These are phyloP conservation scores for Trichechus manatus DNA, from an alignment of 2,113 vertebrate genomes.

Conservation along the genomic window DNA sequence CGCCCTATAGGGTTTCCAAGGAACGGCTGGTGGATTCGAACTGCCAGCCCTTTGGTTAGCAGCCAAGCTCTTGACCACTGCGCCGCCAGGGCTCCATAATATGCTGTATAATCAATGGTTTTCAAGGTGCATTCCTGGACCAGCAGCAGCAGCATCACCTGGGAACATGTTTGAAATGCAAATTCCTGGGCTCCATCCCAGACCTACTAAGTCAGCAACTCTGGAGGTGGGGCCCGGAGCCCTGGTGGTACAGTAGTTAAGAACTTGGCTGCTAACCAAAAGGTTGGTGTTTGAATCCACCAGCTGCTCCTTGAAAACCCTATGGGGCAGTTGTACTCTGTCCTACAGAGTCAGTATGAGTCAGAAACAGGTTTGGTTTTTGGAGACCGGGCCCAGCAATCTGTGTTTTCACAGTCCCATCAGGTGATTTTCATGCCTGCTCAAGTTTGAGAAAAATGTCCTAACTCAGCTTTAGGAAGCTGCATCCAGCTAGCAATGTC, in stretches of 20 bases:
- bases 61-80: too few species aligned
- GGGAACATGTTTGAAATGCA: neutral
- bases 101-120: neutral
- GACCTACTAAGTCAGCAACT: constrained; percentile 17
- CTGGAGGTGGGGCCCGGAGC: neutral
- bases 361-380: too few species aligned
- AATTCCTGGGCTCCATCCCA: neutral
- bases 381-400: neutral
- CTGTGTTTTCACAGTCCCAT: neutral
- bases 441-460: neutral
- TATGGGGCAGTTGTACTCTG: too few species aligned
- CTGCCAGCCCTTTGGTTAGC: too few species aligned
- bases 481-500: neutral
- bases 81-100: too few species aligned
- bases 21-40: too few species aligned
- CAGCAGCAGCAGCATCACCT: neutral
- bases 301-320: too few species aligned
- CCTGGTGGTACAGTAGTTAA: too few species aligned
- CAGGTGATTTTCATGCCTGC: neutral
- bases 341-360: too few species aligned
- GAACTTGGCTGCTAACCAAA: too few species aligned
- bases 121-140: neutral
- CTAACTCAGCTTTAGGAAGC: constrained; percentile 13
- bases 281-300: too few species aligned
- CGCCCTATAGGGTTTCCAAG: too few species aligned